Conservation (phyloP, 2,113 vertebrate species). For the Gopherus evgoodei region DNA sequence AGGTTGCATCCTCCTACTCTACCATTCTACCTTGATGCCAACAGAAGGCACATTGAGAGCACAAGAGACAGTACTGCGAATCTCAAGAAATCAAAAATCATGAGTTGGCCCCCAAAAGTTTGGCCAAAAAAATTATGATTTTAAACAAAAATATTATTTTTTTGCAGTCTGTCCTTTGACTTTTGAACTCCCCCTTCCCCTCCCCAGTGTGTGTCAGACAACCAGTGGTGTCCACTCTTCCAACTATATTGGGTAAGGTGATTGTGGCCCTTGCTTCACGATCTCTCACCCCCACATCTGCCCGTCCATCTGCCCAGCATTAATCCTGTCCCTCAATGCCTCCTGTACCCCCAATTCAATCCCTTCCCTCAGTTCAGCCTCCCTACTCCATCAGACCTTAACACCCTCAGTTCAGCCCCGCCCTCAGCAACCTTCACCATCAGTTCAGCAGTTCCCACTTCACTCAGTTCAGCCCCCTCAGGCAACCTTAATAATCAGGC, state of each 20-base stretch:
- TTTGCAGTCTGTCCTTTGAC: not conserved
- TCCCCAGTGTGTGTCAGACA: not conserved
- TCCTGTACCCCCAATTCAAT: no score
- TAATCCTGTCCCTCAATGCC: not conserved
- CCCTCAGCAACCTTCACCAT: not conserved
- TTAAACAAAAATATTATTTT: no score
- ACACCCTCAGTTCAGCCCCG: no score
- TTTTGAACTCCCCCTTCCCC: not conserved
- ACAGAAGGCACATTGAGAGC: not conserved
- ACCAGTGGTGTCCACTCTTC: not conserved
- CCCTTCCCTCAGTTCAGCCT: not conserved
- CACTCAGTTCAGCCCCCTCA: not conserved
- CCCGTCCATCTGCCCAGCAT: not conserved
- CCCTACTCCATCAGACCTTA: not conserved
- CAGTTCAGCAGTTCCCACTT: not conserved
- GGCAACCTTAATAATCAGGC: not conserved
- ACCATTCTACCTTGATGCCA: not conserved
- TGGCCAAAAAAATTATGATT: not conserved
- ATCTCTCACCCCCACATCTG: not conserved
- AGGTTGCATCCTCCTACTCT: not conserved
- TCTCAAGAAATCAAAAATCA: not conserved
- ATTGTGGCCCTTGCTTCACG: not conserved
- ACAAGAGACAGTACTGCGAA: not conserved
- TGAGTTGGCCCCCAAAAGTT: no score
- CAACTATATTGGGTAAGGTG: not conserved